A percentile compares a stretch with the other conserved stretches of the same genome.
Conservation (phyloP, 2,888 invertebrate species). For the Serrognathus titanus region DNA sequence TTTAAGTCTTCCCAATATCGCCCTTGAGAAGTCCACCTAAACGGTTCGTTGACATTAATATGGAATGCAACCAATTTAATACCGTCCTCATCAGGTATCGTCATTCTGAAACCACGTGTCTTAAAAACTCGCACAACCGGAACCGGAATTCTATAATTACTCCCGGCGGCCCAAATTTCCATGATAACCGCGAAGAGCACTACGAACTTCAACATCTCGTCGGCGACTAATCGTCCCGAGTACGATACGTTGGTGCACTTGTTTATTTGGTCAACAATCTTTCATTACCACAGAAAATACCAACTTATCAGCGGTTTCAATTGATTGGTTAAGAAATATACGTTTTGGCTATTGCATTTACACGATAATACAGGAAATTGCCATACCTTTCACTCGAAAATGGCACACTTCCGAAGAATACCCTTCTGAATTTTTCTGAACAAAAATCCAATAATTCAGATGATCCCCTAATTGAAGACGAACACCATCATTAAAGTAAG, state of each 20-base stretch:
- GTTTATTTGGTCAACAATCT: no score
- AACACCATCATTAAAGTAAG: constrained; percentile 2
- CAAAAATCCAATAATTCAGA: constrained; percentile 7
- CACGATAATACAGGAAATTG: no score
- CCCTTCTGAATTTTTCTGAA: background rate
- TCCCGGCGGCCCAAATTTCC: background rate
- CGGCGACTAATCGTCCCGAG: background rate
- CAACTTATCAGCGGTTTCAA: no score
- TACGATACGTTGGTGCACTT: background rate
- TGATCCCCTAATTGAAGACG: constrained; percentile 3
- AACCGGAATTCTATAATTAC: constrained; percentile 1
- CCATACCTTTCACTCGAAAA: no score
- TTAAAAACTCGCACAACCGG: constrained; percentile 9
- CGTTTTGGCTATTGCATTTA: no score
- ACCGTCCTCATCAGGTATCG: constrained; percentile 15
- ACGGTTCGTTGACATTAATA: constrained; percentile 6
- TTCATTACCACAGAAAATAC: no score
- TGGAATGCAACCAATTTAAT: constrained; percentile 14
- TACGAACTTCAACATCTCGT: background rate
- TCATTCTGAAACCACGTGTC: constrained; percentile 10
- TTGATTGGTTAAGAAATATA: no score
- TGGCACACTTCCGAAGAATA: background rate
- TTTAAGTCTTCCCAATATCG: constrained; percentile 6
- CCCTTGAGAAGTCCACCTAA: background rate
- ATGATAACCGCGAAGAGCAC: background rate